Conservation (phyloP, 2,797 vertebrate species). For the Centropyge bicolor region DNA sequence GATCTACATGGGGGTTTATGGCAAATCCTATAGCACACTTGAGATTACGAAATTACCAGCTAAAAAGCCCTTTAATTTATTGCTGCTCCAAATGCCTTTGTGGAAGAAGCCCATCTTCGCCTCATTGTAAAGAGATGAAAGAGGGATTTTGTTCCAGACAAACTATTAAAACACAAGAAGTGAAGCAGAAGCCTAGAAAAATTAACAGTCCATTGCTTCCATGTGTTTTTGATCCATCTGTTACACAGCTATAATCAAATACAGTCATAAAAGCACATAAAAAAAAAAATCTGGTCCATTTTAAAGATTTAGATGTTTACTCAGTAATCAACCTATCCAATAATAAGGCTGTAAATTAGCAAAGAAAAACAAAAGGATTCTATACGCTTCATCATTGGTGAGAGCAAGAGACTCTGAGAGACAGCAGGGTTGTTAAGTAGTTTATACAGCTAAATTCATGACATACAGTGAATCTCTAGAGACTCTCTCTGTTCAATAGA, state of each 20-base stretch:
- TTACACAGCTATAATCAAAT: constrained; percentile 45
- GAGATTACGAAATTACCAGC: constrained; percentile 13
- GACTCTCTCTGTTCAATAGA: not conserved
- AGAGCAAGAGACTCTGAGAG: constrained; percentile 6
- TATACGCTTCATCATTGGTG: constrained; percentile 15
- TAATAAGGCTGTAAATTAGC: constrained; percentile 20
- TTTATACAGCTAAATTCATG: constrained; percentile 23
- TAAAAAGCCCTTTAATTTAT: constrained; percentile 14
- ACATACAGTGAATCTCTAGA: constrained; percentile 12
- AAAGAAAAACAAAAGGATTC: not conserved
- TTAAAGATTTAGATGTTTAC: constrained; percentile 33
- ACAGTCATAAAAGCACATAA: constrained; percentile 18
- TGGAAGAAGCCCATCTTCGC: not conserved
- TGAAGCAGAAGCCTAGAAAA: constrained; percentile 34
- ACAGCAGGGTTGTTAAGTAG: constrained; percentile 23
- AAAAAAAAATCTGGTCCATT: constrained; percentile 27
- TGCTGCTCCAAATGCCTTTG: constrained; percentile 8
- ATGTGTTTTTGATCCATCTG: constrained; percentile 45
- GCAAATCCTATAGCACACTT: constrained; percentile 9
- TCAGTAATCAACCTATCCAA: constrained; percentile 28
- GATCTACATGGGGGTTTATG: not conserved
- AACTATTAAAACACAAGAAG: constrained; percentile 11
- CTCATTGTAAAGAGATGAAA: not conserved
- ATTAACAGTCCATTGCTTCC: constrained; percentile 46
- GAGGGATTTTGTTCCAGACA: constrained; percentile 4